Percentiles rank a stretch among this genome's conserved stretches.
Evolutionary conservation across 2,888 invertebrate species (phyloP).

Genomic region (Cosmopolites sordidus): DNA sequence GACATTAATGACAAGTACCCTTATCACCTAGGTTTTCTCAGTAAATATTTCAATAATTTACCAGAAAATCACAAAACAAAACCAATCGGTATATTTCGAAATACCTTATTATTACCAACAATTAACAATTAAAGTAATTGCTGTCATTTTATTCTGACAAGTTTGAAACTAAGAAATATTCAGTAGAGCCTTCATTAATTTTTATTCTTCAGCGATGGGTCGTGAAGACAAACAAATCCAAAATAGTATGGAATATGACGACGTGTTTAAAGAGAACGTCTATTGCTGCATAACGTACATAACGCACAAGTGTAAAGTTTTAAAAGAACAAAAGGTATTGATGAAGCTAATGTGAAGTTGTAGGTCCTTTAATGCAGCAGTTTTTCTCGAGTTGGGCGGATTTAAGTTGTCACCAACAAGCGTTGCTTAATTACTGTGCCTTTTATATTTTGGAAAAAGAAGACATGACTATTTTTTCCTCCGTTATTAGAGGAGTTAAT

Average conservation of each 20-base stretch:
- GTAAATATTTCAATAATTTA: no score
- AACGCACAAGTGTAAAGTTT: constrained; percentile 15
- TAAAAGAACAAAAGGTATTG: no score
- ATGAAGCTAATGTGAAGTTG: constrained; percentile 6
- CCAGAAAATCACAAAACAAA: no score
- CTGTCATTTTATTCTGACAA: no score
- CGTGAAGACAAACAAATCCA: constrained; percentile 8
- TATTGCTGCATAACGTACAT: constrained; percentile 13
- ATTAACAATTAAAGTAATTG: no score
- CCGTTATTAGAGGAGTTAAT: constrained; percentile 30
- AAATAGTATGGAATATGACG: constrained; percentile 7
- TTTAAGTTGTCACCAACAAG: constrained; percentile 23
- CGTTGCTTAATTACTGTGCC: constrained; percentile 27
- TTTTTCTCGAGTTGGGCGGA: constrained; percentile 30
- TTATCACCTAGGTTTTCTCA: no score
- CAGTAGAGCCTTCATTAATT: no score
- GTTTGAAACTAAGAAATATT: no score
- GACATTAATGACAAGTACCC: no score
- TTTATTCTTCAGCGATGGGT: constrained; percentile 7
- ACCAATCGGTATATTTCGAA: no score
- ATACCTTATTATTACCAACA: no score
- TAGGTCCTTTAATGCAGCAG: constrained; percentile 31
- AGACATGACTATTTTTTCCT: constrained; percentile 26
- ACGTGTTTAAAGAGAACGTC: constrained; percentile 10
- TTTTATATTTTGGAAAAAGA: constrained; percentile 25